A percentile compares a stretch with the other conserved stretches of the same genome.
These are phyloP conservation scores for Erebia epiphron DNA, from an alignment of 2,888 invertebrate genomes.

Conservation along the genomic window DNA sequence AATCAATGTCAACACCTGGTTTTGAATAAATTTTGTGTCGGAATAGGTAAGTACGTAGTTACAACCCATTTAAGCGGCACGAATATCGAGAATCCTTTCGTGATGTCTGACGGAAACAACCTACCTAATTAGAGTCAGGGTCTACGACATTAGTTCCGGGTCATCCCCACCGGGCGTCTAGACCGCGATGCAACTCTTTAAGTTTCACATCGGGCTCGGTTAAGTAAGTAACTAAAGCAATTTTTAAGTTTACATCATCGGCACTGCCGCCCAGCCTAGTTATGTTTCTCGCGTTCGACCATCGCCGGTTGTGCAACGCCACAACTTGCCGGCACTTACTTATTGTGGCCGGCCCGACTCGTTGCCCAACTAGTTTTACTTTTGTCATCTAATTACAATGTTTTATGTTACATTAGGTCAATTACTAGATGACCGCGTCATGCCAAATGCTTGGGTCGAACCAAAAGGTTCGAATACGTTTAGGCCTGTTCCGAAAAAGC, in stretches of 20 bases:
- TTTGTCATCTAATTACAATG: conserved; percentile 74
- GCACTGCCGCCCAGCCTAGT: conserved; percentile 77
- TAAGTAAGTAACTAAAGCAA: conserved; percentile 81
- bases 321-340: conserved; percentile 78
- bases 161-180: conserved; percentile 60
- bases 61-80: conserved; percentile 6
- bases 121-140: conserved; percentile 25
- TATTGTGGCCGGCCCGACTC: conserved; percentile 73
- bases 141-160: conserved; percentile 62
- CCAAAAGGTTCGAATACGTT: neutral
- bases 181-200: conserved; percentile 63
- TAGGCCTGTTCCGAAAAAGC: no score
- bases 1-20: conserved; percentile 3
- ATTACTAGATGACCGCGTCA: conserved; percentile 24
- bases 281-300: conserved; percentile 81
- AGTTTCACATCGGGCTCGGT: conserved; percentile 73
- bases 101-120: conserved; percentile 17
- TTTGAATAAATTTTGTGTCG: neutral
- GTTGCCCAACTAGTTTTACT: conserved; percentile 76
- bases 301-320: conserved; percentile 76
- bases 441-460: neutral
- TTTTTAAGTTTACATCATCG: conserved; percentile 82
- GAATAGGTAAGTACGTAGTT: neutral
- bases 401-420: conserved; percentile 69
- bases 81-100: conserved; percentile 11